phyloP scores from a whole-genome alignment of 2,888 invertebrate genomes.

The Argynnis bischoffii region DNA sequence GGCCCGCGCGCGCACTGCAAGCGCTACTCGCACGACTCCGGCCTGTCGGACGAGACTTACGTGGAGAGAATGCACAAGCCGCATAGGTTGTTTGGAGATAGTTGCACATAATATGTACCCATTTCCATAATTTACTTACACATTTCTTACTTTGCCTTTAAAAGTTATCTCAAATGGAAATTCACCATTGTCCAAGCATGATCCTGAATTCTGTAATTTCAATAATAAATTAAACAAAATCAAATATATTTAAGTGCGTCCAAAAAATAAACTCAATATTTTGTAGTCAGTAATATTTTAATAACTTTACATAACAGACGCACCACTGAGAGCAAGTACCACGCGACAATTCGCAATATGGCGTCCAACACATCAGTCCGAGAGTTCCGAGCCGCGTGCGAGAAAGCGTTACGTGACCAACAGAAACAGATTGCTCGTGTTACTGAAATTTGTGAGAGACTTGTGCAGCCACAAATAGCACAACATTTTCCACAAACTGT shows the following conservation, averaged over 20 bases:
- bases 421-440: constrained; percentile 61
- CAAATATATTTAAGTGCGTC: too few species aligned
- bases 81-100: constrained; percentile 44
- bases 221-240: too few species aligned
- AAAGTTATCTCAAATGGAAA: too few species aligned
- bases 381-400: constrained; percentile 59
- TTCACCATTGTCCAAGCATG: too few species aligned
- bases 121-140: too few species aligned
- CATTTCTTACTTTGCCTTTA: too few species aligned
- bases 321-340: constrained; percentile 31
- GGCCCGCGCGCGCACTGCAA: constrained; percentile 43
- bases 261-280: too few species aligned
- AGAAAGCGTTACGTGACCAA: constrained; percentile 62
- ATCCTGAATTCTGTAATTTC: too few species aligned
- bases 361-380: constrained; percentile 54
- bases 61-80: constrained; percentile 47
- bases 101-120: not conserved
- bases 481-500: constrained; percentile 3
- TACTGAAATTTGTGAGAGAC: constrained; percentile 61
- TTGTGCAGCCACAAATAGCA: constrained; percentile 47
- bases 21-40: constrained; percentile 68
- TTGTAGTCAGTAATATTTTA: too few species aligned
- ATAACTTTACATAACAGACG: constrained; percentile 28
- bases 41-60: constrained; percentile 66
- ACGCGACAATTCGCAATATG: constrained; percentile 31